Percentiles rank a stretch among this genome's conserved stretches.
Evolutionary conservation across 2,113 vertebrate genomes (phyloP).

Genomic region (Eptesicus fuscus): DNA sequence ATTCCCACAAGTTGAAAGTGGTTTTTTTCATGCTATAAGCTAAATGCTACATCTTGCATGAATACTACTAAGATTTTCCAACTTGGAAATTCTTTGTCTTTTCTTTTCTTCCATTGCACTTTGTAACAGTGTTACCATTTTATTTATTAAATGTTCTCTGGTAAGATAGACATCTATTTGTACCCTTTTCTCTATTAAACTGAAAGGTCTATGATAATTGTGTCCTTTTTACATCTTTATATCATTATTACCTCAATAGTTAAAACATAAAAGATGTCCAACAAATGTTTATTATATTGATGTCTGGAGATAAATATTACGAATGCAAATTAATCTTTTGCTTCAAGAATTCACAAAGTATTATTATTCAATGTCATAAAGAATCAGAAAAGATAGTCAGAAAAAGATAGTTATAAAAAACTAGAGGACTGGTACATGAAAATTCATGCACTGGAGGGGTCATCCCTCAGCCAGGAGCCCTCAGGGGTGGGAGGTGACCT

Average conservation of each 20-base stretch:
- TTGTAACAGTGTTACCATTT: not conserved
- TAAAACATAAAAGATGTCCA: not conserved
- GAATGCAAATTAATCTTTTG: not conserved
- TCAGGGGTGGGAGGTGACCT: too few relatives aligned
- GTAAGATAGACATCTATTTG: not conserved
- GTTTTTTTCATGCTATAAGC: not conserved
- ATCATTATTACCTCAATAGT: not conserved
- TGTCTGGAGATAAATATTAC: not conserved
- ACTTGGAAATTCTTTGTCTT: not conserved
- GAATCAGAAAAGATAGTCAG: not conserved
- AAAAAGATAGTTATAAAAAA: too few relatives aligned
- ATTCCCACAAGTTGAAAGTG: not conserved
- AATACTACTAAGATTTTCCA: not conserved
- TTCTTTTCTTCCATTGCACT: not conserved
- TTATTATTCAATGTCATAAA: not conserved
- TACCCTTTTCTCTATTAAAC: not conserved
- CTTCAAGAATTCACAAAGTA: not conserved
- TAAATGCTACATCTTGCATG: not conserved
- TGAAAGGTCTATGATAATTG: not conserved
- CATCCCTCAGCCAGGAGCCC: too few relatives aligned
- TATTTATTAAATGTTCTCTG: not conserved
- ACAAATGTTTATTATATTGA: not conserved
- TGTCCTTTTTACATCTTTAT: not conserved
- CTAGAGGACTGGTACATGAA: too few relatives aligned
- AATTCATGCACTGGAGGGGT: too few relatives aligned